Evolutionary conservation across 2,797 vertebrate genomes (phyloP), one percentile per base, ranked within the genome.

Genomic region (Schizothorax lantsangensis): DNA sequence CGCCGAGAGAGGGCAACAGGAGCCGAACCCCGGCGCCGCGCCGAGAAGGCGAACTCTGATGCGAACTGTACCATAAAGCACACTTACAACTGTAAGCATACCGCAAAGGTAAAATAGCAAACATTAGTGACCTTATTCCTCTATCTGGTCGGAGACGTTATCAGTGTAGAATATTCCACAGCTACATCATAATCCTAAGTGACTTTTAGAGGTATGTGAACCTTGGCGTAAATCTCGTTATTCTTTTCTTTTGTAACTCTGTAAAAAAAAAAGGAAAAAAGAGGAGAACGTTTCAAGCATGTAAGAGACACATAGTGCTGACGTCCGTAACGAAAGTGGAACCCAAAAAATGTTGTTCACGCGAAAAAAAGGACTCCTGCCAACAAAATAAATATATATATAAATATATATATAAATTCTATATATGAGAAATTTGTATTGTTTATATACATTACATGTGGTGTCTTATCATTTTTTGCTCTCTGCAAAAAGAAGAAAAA

Each of bases 181-280:
- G 96, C 96, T 96, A 96, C 97, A 96, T 96, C 96, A 95, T 97
- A 96, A 96, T 96, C 96, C 96, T 95, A 96, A 98, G 97, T 97
- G 97, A 98, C 97, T 97, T 97, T 96, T 97, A 97, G 96, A 96
- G 93, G 97, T 96, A 95, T 92, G 95, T 97, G 97, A 96, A 96
- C 95, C 96, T 96, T 97, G 96, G 96, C 94, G 95, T 95, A 92
- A 89, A 86, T 87, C 57, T 86, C 87, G 81, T 91, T 91, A 84
- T 86, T 47, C 62, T 72, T 79, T 80, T 74, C 62, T 94, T 95
- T 94, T 94, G 92, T 95, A 93, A 94, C 93, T 92, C 95, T 97
- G 95, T 97, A 95, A 92, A 23, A 92, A 92, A 89, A 62, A 4
- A 15, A 2, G 79, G 75, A 86, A 57, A 81, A 89, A 84, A 88